Evolutionary conservation across 1,140 invertebrate genomes (phyloP).

Genomic region (Monomorium pharaonis): DNA sequence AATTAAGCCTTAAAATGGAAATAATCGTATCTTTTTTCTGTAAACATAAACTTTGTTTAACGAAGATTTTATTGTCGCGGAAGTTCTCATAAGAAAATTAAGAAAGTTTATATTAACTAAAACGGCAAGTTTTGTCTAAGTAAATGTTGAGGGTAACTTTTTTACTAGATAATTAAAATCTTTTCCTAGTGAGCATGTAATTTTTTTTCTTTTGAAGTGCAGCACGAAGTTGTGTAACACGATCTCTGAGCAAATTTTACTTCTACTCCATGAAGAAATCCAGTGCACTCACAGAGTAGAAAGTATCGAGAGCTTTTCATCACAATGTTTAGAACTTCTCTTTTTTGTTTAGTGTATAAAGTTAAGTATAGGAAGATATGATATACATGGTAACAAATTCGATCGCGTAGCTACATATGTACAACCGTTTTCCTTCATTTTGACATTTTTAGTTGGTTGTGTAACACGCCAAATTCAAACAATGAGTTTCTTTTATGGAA

Average conservation of each 20-base stretch:
- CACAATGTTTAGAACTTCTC: slow-evolving; percentile 27
- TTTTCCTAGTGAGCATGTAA: neutral
- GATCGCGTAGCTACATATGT: neutral
- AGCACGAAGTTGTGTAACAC: slow-evolving; percentile 23
- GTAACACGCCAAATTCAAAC: slow-evolving; percentile 3
- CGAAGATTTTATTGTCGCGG: neutral
- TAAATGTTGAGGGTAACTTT: neutral
- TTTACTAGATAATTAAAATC: slow-evolving; percentile 2
- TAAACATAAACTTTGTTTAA: neutral
- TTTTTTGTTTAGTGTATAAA: neutral
- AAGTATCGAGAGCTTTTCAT: neutral
- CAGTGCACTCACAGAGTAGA: neutral
- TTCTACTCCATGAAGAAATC: slow-evolving; percentile 5
- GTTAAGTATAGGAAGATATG: neutral
- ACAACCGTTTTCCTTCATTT: neutral
- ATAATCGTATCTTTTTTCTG: neutral
- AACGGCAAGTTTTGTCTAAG: neutral
- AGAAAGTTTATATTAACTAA: neutral
- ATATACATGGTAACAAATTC: neutral
- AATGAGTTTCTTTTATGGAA: slow-evolving; percentile 12
- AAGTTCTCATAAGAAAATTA: slow-evolving; percentile 15
- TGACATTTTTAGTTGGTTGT: neutral
- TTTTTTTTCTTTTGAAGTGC: neutral
- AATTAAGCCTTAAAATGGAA: neutral
- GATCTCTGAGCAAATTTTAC: slow-evolving; percentile 25